A percentile compares a stretch with the other conserved stretches of the same genome.
Conservation (phyloP, 2,113 vertebrate genomes). For the Phalacrocorax brasilianus region DNA sequence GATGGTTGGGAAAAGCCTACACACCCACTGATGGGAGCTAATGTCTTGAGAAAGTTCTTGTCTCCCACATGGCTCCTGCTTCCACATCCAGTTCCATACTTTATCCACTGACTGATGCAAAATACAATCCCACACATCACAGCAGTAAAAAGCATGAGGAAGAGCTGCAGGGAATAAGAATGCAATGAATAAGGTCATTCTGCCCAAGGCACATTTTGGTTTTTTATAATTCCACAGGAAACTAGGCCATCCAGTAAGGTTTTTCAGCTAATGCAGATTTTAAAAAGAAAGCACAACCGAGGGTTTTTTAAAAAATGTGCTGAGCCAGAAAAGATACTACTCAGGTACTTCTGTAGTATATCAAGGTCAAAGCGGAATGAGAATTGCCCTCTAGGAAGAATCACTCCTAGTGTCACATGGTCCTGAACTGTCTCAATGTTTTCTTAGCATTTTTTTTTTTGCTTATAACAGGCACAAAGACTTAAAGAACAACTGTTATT, state of each 20-base stretch:
- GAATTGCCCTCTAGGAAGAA: background rate
- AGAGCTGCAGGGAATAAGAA: conserved; percentile 16
- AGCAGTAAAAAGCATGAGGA: background rate
- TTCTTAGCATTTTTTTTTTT: background rate
- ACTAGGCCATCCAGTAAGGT: conserved; percentile 33
- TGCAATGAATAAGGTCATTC: conserved; percentile 40
- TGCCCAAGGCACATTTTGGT: background rate
- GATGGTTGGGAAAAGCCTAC: background rate
- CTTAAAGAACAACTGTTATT: background rate
- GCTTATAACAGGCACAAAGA: background rate
- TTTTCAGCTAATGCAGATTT: conserved; percentile 54
- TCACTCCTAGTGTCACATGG: background rate
- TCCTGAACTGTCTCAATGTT: background rate
- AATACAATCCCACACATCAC: background rate
- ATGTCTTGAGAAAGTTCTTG: background rate
- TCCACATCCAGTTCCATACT: background rate
- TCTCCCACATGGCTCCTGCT: background rate
- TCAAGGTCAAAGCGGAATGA: background rate
- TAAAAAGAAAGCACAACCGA: background rate
- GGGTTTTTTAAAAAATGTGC: conserved; percentile 15
- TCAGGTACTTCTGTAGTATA: conserved; percentile 18
- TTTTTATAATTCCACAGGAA: conserved; percentile 37
- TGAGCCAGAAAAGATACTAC: conserved; percentile 49
- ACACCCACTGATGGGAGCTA: background rate
- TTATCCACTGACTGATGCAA: background rate